A percentile compares a stretch with the other conserved stretches of the same genome.
Evolutionary conservation across 2,888 invertebrate genomes (phyloP).

Genomic region (Drosophila affinis): DNA sequence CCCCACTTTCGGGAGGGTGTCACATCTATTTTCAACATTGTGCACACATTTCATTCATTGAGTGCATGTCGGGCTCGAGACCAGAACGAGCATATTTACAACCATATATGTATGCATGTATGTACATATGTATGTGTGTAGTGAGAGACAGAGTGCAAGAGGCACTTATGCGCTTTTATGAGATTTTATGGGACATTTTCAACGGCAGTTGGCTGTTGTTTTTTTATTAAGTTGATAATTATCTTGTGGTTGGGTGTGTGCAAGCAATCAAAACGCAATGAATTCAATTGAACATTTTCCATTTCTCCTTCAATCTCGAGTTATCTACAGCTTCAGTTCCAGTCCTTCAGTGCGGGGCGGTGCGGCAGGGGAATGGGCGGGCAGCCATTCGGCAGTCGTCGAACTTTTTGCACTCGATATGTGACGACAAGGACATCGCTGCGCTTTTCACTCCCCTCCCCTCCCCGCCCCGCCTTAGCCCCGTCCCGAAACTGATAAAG

Average conservation of each 20-base stretch:
- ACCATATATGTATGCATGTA: conserved; percentile 41
- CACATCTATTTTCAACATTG: conserved; percentile 76
- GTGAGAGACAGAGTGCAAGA: conserved; percentile 49
- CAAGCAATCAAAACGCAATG: conserved; percentile 53
- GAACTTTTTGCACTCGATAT: conserved; percentile 52
- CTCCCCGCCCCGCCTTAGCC: too few relatives aligned
- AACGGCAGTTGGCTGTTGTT: conserved; percentile 50
- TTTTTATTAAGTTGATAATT: conserved; percentile 56
- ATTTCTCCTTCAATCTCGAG: conserved; percentile 42
- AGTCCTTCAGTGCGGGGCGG: not conserved
- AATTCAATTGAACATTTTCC: conserved; percentile 67
- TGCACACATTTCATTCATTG: conserved; percentile 77
- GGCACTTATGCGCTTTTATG: conserved; percentile 70
- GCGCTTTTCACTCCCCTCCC: conserved; percentile 41
- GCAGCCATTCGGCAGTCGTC: conserved; percentile 33
- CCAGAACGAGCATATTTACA: conserved; percentile 67
- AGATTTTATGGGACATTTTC: conserved; percentile 69
- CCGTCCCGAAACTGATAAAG: conserved; percentile 64
- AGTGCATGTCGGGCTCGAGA: conserved; percentile 60
- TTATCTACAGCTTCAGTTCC: conserved; percentile 61
- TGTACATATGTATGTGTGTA: too few relatives aligned
- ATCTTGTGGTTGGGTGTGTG: conserved; percentile 37
- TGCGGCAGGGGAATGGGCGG: too few relatives aligned
- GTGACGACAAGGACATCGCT: conserved; percentile 50
- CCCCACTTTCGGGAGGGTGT: conserved; percentile 38